phyloP scores from a whole-genome alignment of 35 echinoderm and acorn worm genomes.

The Patiria miniata region DNA sequence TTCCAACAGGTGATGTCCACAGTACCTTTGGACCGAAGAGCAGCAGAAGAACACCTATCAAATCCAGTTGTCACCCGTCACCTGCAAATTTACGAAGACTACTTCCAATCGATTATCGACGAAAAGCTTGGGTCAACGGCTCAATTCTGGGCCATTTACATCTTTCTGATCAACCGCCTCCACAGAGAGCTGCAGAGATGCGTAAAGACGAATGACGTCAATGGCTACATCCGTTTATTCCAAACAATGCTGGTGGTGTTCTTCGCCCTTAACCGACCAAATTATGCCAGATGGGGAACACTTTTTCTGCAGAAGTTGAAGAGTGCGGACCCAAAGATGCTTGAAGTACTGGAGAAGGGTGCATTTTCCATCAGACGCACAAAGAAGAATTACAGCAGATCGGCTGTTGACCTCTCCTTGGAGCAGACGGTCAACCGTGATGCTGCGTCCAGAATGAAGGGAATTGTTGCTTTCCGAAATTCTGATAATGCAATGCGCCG shows the following conservation, averaged over 20 bases:
- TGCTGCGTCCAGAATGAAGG: slow-evolving; percentile 66
- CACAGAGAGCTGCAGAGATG: slow-evolving; percentile 63
- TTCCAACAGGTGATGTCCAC: slow-evolving; percentile 56
- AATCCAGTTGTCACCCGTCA: slow-evolving; percentile 47
- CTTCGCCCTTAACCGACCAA: slow-evolving; percentile 74
- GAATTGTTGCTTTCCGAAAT: slow-evolving; percentile 61
- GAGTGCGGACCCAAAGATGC: slow-evolving; percentile 25
- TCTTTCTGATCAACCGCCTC: slow-evolving; percentile 78
- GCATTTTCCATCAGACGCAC: slow-evolving; percentile 90
- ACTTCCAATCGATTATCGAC: slow-evolving; percentile 48
- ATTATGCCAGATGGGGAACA: slow-evolving; percentile 80
- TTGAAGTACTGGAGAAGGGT: slow-evolving; percentile 61
- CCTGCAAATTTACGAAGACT: slow-evolving; percentile 42
- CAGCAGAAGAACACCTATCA: slow-evolving; percentile 38
- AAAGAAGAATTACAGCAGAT: slow-evolving; percentile 56
- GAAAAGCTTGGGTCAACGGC: slow-evolving; percentile 43
- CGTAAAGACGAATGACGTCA: slow-evolving; percentile 70
- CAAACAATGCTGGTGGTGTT: slow-evolving; percentile 52
- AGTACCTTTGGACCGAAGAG: slow-evolving; percentile 32
- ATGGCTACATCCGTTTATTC: slow-evolving; percentile 58
- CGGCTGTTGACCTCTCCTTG: slow-evolving; percentile 70
- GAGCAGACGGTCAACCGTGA: slow-evolving; percentile 82
- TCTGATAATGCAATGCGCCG: slow-evolving; percentile 52
- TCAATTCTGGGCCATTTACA: slow-evolving; percentile 56
- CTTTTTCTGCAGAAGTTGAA: slow-evolving; percentile 75